Conservation (phyloP, 2,113 vertebrate species). For the Proterorhinus semilunaris region DNA sequence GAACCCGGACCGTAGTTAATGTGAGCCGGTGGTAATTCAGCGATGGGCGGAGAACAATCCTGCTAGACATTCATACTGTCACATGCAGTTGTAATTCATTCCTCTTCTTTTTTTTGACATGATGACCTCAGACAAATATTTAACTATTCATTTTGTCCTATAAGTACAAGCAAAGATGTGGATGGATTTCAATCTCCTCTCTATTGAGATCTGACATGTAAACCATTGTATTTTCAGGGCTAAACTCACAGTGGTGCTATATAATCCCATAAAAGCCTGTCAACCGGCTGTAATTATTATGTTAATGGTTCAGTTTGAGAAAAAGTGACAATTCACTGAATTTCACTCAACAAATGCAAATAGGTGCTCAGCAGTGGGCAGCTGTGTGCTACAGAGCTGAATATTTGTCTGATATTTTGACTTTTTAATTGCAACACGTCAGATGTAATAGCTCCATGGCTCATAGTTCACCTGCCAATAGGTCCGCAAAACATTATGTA, state of each 20-base stretch:
- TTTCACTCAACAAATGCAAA: slow-evolving; percentile 5
- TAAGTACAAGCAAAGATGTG: neutral
- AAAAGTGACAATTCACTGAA: neutral
- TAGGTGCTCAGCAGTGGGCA: neutral
- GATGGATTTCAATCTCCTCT: neutral
- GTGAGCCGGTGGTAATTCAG: no score
- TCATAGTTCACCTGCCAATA: neutral
- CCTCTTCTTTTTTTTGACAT: no score
- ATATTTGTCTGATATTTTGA: neutral
- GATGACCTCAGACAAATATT: no score
- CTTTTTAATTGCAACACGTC: neutral
- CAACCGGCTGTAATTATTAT: slow-evolving; percentile 1
- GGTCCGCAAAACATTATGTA: neutral
- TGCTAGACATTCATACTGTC: no score
- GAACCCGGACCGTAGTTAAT: no score
- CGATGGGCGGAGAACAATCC: no score
- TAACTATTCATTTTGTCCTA: no score
- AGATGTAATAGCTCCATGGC: neutral
- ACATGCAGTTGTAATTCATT: no score
- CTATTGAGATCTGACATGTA: neutral
- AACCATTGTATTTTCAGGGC: neutral
- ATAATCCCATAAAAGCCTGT: slow-evolving; percentile 14
- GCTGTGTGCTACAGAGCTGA: neutral
- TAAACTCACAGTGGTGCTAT: neutral
- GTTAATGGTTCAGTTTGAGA: neutral